A percentile compares a stretch with the other conserved stretches of the same genome.
Conservation (phyloP, 1,140 invertebrate species). For the Metaphire vulgaris region DNA sequence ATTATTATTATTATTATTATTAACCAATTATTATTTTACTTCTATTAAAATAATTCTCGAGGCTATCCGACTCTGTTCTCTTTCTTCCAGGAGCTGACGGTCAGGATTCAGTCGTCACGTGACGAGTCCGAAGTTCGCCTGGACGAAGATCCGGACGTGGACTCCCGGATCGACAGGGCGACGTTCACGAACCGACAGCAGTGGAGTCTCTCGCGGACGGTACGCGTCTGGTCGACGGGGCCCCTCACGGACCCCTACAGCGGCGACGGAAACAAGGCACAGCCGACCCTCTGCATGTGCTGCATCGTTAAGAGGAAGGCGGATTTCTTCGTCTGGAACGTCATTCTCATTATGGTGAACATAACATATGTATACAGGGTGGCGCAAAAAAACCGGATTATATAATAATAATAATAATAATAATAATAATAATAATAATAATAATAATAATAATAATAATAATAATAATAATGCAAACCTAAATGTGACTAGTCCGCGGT, state of each 20-base stretch:
- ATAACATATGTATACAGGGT: too few relatives aligned
- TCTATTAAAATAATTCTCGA: too few relatives aligned
- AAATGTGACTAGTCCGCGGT: too few relatives aligned
- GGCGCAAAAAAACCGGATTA: too few relatives aligned
- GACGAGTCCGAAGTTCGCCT: not conserved
- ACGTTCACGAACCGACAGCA: not conserved
- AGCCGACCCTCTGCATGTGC: not conserved
- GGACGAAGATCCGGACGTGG: not conserved
- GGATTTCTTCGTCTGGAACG: not conserved
- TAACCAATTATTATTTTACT: too few relatives aligned
- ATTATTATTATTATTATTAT: too few relatives aligned
- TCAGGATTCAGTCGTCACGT: not conserved
- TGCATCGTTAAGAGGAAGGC: not conserved
- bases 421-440: too few relatives aligned
- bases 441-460: too few relatives aligned
- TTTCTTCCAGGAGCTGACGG: not conserved
- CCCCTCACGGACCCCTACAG: not conserved
- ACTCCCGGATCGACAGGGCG: not conserved
- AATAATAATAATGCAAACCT: too few relatives aligned
- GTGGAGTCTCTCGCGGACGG: not conserved
- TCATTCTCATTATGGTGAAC: not conserved
- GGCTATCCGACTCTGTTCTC: too few relatives aligned
- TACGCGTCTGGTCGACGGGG: not conserved
- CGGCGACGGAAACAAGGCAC: not conserved
- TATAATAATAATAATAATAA: too few relatives aligned